Conservation (phyloP, 2,113 vertebrate species). For the Hiodon tergisus region DNA sequence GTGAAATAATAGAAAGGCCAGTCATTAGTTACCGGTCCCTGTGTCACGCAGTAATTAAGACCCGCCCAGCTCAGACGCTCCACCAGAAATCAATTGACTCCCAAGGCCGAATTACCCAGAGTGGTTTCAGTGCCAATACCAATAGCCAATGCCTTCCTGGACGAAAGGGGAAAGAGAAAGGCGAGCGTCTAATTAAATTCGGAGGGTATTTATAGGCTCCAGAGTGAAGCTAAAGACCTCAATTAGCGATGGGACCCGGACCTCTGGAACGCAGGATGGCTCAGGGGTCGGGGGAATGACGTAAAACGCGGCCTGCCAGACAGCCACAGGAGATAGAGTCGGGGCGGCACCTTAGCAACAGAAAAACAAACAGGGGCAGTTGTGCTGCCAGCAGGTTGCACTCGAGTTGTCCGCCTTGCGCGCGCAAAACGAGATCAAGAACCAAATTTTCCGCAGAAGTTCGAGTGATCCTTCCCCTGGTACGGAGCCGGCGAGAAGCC, state of each 20-base stretch:
- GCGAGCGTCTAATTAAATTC: slow-evolving; percentile 32
- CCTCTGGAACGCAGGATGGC: slow-evolving; percentile 18
- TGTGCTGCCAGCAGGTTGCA: background rate
- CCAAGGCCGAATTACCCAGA: slow-evolving; percentile 11
- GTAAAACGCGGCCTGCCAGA: background rate
- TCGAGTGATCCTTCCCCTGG: background rate
- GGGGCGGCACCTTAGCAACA: background rate
- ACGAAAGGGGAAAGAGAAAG: background rate
- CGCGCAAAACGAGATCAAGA: background rate
- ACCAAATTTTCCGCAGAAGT: background rate
- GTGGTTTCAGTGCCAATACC: slow-evolving; percentile 18
- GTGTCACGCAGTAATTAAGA: slow-evolving; percentile 33
- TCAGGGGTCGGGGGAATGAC: background rate
- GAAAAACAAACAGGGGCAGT: background rate
- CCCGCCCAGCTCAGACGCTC: slow-evolving; percentile 14
- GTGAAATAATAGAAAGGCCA: slow-evolving; percentile 3
- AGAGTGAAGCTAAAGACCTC: slow-evolving; percentile 31
- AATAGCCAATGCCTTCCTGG: slow-evolving; percentile 13
- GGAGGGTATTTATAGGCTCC: slow-evolving; percentile 34
- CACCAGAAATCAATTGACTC: slow-evolving; percentile 34
- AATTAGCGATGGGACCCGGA: slow-evolving; percentile 31
- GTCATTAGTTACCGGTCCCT: slow-evolving; percentile 24
- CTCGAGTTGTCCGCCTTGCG: background rate
- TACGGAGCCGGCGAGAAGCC: background rate
- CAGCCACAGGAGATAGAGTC: background rate